These are phyloP conservation scores for Meiosimyza platycephala DNA, from an alignment of 2,888 invertebrate species.

Conservation along the genomic window DNA sequence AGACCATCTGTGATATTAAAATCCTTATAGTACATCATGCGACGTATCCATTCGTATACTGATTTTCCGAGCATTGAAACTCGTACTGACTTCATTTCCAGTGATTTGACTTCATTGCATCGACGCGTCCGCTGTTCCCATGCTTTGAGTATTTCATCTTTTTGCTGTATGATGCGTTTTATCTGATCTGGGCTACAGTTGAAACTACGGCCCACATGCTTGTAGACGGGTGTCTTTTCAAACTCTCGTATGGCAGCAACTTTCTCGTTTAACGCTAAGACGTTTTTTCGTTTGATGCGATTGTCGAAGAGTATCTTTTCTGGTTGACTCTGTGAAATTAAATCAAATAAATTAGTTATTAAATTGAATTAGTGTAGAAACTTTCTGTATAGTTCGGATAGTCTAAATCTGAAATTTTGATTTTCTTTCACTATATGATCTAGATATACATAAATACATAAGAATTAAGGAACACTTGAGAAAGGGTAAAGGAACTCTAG, in stretches of 20 bases:
- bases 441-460: no score
- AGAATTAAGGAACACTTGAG: no score
- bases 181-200: constrained; percentile 65
- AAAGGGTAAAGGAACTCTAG: no score
- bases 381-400: no score
- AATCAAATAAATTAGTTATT: no score
- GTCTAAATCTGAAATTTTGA: no score
- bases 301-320: constrained; percentile 62
- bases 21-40: constrained; percentile 65
- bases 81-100: constrained; percentile 60
- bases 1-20: constrained; percentile 61
- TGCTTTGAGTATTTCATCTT: constrained; percentile 57
- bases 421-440: no score
- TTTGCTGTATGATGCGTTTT: constrained; percentile 62
- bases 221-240: constrained; percentile 61
- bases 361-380: no score
- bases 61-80: constrained; percentile 63
- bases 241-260: constrained; percentile 64
- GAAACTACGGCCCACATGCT: constrained; percentile 63
- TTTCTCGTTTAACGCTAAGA: constrained; percentile 62
- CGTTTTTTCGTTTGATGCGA: constrained; percentile 64
- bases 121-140: constrained; percentile 64
- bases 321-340: constrained; percentile 42
- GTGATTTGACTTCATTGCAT: constrained; percentile 55
- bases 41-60: constrained; percentile 64